Percentiles rank a stretch among this genome's conserved stretches.
phyloP scores from a whole-genome alignment of 2,113 vertebrate genomes.

The Acrocephalus kingi region DNA sequence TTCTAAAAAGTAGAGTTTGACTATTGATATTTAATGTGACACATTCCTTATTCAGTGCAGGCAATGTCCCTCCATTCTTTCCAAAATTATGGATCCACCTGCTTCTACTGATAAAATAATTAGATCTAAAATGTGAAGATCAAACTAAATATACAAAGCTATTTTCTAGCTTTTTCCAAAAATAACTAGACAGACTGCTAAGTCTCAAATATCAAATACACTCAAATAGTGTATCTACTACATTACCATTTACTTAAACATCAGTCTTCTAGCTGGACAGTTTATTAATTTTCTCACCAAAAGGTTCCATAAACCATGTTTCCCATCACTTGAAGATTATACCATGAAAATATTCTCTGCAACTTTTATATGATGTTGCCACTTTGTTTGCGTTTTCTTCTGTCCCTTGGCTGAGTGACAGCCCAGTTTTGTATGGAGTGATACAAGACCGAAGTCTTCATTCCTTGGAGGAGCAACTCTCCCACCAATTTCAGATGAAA shows the following conservation, averaged over 20 bases:
- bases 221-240: not conserved
- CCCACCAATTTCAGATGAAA: not conserved
- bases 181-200: not conserved
- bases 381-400: not conserved
- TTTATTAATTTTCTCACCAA: not conserved
- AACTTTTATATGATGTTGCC: not conserved
- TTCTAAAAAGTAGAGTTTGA: not conserved
- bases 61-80: not conserved
- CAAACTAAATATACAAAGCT: not conserved
- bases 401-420: not conserved
- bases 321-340: not conserved
- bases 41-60: not conserved
- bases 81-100: not conserved
- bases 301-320: not conserved
- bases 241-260: not conserved
- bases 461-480: not conserved
- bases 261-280: not conserved
- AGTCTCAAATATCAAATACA: not conserved
- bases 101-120: not conserved
- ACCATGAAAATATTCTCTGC: not conserved
- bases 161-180: not conserved
- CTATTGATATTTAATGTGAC: not conserved
- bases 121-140: not conserved
- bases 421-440: not conserved
- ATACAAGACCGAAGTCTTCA: not conserved